Conservation (phyloP, 1,140 invertebrate genomes). For the Macrobrachium rosenbergii region DNA sequence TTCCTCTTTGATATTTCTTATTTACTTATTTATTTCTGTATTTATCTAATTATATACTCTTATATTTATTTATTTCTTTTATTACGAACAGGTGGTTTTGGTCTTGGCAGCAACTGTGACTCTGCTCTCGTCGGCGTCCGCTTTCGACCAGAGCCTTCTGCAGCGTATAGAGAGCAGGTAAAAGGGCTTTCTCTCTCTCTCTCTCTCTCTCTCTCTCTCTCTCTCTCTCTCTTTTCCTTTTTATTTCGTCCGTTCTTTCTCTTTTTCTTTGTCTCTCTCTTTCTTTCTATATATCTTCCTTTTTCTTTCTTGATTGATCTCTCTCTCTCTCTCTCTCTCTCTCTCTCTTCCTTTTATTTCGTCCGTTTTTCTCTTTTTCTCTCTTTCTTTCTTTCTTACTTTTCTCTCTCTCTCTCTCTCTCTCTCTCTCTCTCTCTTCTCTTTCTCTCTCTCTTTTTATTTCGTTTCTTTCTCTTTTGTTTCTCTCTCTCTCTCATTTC, state of each 20-base stretch:
- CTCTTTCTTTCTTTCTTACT: not conserved
- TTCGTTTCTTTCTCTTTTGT: not conserved
- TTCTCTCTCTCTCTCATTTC: not conserved
- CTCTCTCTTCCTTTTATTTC: not conserved
- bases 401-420: not conserved
- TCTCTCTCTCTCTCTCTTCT: not conserved
- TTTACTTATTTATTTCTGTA: too few species aligned
- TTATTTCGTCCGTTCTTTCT: too few species aligned
- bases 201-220: too few species aligned
- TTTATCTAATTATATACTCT: not conserved
- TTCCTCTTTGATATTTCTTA: too few species aligned
- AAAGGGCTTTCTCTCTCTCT: not conserved
- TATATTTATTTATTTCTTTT: not conserved
- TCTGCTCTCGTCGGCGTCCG: too few species aligned
- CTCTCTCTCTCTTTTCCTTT: not conserved
- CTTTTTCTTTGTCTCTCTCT: too few species aligned
- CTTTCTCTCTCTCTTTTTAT: not conserved
- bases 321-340: not conserved
- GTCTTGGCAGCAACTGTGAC: constrained; percentile 1
- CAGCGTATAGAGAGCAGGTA: constrained; percentile 17
- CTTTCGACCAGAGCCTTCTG: not conserved
- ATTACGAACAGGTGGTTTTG: not conserved
- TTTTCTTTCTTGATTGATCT: too few species aligned
- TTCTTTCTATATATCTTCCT: too few species aligned
- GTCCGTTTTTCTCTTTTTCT: not conserved